A percentile compares a stretch with the other conserved stretches of the same genome.
Conservation (phyloP, 2,888 invertebrate genomes). For the Dicranocentrus wangi region DNA sequence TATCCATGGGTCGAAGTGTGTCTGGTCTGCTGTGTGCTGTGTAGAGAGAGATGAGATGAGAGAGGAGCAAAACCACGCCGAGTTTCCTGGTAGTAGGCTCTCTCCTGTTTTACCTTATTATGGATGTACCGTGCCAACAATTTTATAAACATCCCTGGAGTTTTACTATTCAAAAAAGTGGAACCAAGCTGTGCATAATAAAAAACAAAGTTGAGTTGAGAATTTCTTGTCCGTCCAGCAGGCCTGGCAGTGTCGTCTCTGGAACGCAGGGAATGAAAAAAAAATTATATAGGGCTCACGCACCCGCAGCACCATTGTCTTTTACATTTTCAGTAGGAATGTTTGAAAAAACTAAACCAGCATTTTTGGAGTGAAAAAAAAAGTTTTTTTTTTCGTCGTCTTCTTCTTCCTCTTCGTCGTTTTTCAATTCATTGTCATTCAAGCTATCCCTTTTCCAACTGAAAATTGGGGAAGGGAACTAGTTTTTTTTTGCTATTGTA, state of each 20-base stretch:
- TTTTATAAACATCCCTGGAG: conserved; percentile 16
- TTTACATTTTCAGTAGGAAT: conserved; percentile 8
- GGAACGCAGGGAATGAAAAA: background rate
- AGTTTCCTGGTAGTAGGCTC: background rate
- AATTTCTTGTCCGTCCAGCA: background rate
- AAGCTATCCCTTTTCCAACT: background rate
- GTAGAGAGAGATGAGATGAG: no score
- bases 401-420: no score
- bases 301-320: background rate
- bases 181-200: conserved; percentile 23
- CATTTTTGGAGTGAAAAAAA: conserved; percentile 8
- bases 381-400: no score
- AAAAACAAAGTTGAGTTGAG: background rate
- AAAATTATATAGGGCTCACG: conserved; percentile 1
- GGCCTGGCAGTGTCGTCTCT: no score
- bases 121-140: conserved; percentile 24
- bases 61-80: no score
- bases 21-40: no score
- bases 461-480: no score
- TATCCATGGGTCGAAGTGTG: no score
- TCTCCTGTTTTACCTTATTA: background rate
- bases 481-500: no score
- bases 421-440: conserved; percentile 24
- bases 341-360: no score
- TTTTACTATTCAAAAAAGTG: conserved; percentile 24